phyloP scores from a whole-genome alignment of 2,797 vertebrate genomes.

The Chaenodraco wilsoni region DNA sequence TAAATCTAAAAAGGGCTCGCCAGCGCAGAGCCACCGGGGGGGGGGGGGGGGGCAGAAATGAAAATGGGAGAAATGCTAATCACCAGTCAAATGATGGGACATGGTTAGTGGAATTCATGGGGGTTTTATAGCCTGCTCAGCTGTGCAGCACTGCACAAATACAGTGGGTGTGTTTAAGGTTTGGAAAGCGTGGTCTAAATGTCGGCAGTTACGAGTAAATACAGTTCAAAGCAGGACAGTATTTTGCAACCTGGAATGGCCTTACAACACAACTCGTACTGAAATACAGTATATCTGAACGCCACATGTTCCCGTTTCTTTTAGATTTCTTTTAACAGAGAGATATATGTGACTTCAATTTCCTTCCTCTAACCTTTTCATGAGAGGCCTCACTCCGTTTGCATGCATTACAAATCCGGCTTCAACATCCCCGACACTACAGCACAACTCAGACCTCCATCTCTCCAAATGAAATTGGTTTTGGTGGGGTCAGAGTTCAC shows the following conservation, averaged over 20 bases:
- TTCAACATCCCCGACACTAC: constrained; percentile 65
- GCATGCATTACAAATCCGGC: constrained; percentile 69
- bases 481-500: constrained; percentile 70
- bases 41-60: not conserved
- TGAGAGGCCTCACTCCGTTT: constrained; percentile 49
- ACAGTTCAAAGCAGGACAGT: constrained; percentile 11
- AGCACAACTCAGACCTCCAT: constrained; percentile 61
- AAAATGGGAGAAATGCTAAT: constrained; percentile 39
- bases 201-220: not conserved
- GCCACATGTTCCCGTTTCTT: constrained; percentile 44
- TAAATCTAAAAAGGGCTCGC: constrained; percentile 36
- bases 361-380: constrained; percentile 59
- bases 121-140: constrained; percentile 12
- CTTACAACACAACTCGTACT: constrained; percentile 18
- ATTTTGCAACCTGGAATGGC: constrained; percentile 27
- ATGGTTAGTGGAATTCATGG: constrained; percentile 12
- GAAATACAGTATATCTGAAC: constrained; percentile 26
- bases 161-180: constrained; percentile 15
- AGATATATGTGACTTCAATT: constrained; percentile 54
- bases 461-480: constrained; percentile 75
- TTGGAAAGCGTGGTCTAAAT: not conserved
- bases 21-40: not conserved
- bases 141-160: constrained; percentile 9
- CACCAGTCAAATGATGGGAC: constrained; percentile 35
- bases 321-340: constrained; percentile 48